A percentile compares a stretch with the other conserved stretches of the same genome.
phyloP scores from a whole-genome alignment of 2,797 vertebrate genomes.

The Silurus aristotelis region DNA sequence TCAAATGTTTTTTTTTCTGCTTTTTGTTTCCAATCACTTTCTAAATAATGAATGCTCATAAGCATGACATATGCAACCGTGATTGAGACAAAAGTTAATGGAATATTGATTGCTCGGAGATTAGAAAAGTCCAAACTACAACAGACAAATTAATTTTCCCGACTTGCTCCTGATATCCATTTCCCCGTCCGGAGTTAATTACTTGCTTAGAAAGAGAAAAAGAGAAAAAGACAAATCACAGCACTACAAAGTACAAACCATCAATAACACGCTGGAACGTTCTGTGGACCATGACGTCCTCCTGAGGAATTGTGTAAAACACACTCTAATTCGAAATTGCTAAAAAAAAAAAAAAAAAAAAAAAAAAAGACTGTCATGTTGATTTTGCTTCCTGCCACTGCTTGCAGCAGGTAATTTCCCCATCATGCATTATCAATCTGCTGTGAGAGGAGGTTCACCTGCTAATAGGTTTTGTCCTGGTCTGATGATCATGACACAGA shows the following conservation, averaged over 20 bases:
- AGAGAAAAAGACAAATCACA: not conserved
- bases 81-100: conserved; percentile 32
- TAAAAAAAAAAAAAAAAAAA: not conserved
- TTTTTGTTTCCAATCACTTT: not conserved
- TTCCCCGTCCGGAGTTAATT: conserved; percentile 21
- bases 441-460: not conserved
- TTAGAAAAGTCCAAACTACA: conserved; percentile 32
- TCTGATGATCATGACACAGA: conserved; percentile 15
- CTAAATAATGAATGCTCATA: conserved; percentile 22
- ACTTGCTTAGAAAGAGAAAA: conserved; percentile 6
- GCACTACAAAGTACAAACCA: not conserved
- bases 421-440: conserved; percentile 4
- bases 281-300: not conserved
- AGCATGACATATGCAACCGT: not conserved
- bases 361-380: not conserved
- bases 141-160: conserved; percentile 28
- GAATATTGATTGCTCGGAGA: conserved; percentile 42
- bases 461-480: conserved; percentile 25
- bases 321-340: not conserved
- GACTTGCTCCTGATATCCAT: conserved; percentile 12
- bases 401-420: not conserved
- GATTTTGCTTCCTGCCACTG: not conserved
- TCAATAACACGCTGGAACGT: not conserved
- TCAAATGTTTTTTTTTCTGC: not conserved
- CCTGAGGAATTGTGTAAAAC: not conserved